A percentile compares a stretch with the other conserved stretches of the same genome.
These are phyloP conservation scores for Azemiops feae DNA, from an alignment of 2,113 vertebrate genomes.

Conservation along the genomic window DNA sequence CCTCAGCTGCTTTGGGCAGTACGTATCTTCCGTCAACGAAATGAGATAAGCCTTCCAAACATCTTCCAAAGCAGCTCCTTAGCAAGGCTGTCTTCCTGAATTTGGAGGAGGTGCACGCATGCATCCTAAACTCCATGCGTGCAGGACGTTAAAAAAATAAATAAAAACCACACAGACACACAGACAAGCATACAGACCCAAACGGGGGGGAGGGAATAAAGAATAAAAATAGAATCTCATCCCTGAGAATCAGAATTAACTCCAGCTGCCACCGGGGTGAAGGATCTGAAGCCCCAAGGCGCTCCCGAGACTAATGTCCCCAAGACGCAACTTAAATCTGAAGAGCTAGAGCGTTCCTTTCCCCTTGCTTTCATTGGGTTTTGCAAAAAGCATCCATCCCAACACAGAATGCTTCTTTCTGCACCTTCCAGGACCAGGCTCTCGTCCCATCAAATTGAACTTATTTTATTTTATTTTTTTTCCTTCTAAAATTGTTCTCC, in stretches of 20 bases:
- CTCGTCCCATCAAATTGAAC: rapidly evolving
- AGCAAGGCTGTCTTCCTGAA: slow-evolving; percentile 1
- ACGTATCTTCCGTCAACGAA: not conserved
- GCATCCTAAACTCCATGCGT: not conserved
- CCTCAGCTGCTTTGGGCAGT: too few species aligned
- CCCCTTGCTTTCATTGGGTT: slow-evolving; percentile 1
- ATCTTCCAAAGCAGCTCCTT: not conserved
- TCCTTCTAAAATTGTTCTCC: slow-evolving; percentile 11
- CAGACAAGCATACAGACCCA: not conserved
- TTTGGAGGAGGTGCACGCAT: slow-evolving; percentile 19
- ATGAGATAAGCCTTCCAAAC: not conserved
- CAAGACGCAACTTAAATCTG: slow-evolving; percentile 46
- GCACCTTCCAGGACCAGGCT: slow-evolving; percentile 17
- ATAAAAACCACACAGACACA: not conserved
- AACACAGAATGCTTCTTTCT: slow-evolving; percentile 46
- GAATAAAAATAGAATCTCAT: slow-evolving; percentile 48
- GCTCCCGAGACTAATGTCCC: slow-evolving; percentile 43
- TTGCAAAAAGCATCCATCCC: slow-evolving; percentile 38
- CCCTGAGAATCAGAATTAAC: slow-evolving; percentile 70
- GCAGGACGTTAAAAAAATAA: not conserved
- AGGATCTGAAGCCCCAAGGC: not conserved
- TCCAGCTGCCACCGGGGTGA: slow-evolving; percentile 47
- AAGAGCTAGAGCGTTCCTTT: slow-evolving; percentile 39
- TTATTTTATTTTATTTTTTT: not conserved
- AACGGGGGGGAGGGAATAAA: not conserved